A percentile compares a stretch with the other conserved stretches of the same genome.
Evolutionary conservation across 2,888 invertebrate genomes (phyloP).

Genomic region (Drymonia ruficornis): DNA sequence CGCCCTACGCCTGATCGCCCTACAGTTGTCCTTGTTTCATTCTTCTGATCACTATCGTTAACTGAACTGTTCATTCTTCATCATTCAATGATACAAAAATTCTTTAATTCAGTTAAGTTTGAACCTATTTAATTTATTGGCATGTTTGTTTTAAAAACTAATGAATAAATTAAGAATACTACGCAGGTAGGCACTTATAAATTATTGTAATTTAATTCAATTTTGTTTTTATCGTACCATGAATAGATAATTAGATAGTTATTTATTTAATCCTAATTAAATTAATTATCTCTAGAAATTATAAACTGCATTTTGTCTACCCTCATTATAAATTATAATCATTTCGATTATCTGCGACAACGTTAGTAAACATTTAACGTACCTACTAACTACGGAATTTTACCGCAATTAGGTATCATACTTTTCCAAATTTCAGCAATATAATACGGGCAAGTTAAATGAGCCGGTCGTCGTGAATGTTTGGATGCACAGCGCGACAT

Average conservation of each 20-base stretch:
- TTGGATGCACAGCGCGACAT: constrained; percentile 25
- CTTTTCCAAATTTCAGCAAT: constrained; percentile 58
- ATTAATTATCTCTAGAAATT: background rate
- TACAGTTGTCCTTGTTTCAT: constrained; percentile 6
- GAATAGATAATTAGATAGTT: background rate
- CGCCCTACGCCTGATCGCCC: constrained; percentile 21
- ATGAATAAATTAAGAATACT: too few relatives aligned
- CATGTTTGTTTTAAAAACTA: background rate
- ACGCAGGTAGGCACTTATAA: too few relatives aligned
- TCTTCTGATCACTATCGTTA: background rate
- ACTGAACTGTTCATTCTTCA: background rate
- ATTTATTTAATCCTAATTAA: too few relatives aligned
- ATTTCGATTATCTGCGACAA: background rate
- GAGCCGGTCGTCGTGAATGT: constrained; percentile 17
- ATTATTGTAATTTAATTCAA: background rate
- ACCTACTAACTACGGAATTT: background rate
- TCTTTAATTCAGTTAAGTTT: background rate
- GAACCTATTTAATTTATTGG: background rate
- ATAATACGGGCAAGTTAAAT: constrained; percentile 40
- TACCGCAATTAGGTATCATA: constrained; percentile 27
- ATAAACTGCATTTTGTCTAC: background rate
- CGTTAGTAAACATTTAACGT: background rate
- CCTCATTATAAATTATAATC: background rate
- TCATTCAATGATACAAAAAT: background rate
- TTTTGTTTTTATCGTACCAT: background rate